These are phyloP conservation scores for Pituophis catenifer DNA, from an alignment of 2,113 vertebrate genomes.

Conservation along the genomic window DNA sequence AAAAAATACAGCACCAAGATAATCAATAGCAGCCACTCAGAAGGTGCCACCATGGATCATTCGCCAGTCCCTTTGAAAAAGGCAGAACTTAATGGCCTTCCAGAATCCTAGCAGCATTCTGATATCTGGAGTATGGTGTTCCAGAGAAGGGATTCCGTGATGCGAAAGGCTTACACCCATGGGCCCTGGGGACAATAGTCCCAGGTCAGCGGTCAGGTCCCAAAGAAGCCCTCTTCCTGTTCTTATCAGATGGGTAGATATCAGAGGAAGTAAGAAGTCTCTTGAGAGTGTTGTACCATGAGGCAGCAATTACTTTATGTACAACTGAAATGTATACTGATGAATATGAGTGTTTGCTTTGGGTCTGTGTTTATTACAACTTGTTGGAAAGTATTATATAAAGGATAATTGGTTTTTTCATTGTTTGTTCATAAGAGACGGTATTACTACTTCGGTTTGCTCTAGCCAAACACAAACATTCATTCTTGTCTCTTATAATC, in stretches of 20 bases:
- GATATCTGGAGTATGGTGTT: neutral
- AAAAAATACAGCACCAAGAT: neutral
- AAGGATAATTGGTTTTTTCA: neutral
- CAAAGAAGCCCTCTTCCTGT: neutral
- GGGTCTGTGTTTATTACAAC: neutral
- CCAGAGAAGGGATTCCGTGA: neutral
- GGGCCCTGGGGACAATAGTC: neutral
- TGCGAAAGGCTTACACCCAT: neutral
- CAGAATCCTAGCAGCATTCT: neutral
- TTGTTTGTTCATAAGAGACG: neutral
- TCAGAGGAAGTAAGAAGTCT: neutral
- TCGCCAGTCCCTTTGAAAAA: neutral
- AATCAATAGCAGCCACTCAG: neutral
- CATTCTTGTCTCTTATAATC: neutral
- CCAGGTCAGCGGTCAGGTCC: neutral
- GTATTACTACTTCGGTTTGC: neutral
- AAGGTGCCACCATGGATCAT: neutral
- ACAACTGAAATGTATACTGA: neutral
- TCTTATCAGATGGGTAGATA: neutral
- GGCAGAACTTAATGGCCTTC: neutral
- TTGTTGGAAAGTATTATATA: neutral
- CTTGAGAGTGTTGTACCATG: neutral
- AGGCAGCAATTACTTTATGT: neutral
- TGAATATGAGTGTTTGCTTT: neutral
- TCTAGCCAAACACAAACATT: neutral